These are phyloP conservation scores for Philotrypesis tridentata DNA, from an alignment of 1,140 invertebrate species.

Conservation along the genomic window DNA sequence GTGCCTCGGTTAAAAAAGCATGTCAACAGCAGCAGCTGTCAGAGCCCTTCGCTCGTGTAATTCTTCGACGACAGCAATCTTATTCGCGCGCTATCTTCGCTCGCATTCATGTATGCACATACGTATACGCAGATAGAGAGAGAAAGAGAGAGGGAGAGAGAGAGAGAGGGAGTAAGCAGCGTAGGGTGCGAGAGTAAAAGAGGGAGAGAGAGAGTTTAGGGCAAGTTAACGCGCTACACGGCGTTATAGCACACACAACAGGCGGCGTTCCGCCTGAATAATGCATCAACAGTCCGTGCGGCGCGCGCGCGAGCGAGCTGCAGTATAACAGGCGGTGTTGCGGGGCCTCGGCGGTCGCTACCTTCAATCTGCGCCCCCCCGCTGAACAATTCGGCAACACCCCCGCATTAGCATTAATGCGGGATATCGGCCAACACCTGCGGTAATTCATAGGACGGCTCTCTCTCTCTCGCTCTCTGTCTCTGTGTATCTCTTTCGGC, in stretches of 20 bases:
- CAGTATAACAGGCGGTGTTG: constrained; percentile 58
- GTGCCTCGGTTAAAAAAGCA: background rate
- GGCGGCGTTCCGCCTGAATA: constrained; percentile 68
- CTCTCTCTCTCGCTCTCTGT: constrained; percentile 7
- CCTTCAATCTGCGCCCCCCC: constrained; percentile 68
- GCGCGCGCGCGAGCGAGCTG: constrained; percentile 39
- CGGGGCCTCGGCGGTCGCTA: constrained; percentile 17
- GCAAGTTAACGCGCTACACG: constrained; percentile 69
- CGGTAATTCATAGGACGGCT: constrained; percentile 68
- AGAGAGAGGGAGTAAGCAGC: background rate
- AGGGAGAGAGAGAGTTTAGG: constrained; percentile 60
- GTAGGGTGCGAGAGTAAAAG: background rate
- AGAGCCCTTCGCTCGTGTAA: constrained; percentile 19
- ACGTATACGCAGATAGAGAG: background rate
- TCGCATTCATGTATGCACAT: background rate
- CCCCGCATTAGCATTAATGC: constrained; percentile 68
- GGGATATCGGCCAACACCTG: constrained; percentile 66
- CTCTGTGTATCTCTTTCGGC: background rate
- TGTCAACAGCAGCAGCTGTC: background rate
- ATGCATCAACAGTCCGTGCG: constrained; percentile 67
- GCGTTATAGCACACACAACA: constrained; percentile 60
- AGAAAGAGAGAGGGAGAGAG: background rate
- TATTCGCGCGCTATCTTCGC: background rate
- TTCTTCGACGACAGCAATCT: constrained; percentile 29
- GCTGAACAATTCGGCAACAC: constrained; percentile 70